These are phyloP conservation scores for Archips crataeganus DNA, from an alignment of 2,888 invertebrate genomes.

Conservation along the genomic window DNA sequence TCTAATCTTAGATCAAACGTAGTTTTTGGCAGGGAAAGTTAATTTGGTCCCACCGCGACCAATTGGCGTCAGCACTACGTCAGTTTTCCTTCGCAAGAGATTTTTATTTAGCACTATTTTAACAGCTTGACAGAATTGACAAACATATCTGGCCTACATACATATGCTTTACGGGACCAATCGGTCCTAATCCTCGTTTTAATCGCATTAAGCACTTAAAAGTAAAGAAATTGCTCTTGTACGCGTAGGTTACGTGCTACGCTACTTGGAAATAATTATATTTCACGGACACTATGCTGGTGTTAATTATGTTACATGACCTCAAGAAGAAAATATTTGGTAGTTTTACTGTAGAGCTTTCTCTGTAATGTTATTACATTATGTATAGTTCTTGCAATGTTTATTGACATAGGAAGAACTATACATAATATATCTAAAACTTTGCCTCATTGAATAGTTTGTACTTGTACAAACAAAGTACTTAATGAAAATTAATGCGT, in stretches of 20 bases:
- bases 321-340: too few species aligned
- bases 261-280: too few species aligned
- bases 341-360: too few species aligned
- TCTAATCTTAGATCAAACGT: slow-evolving; percentile 62
- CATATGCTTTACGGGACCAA: not conserved
- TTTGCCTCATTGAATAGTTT: not conserved
- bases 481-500: not conserved
- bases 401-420: too few species aligned
- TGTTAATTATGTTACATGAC: too few species aligned
- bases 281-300: too few species aligned
- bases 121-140: not conserved
- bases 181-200: not conserved
- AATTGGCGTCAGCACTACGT: slow-evolving; percentile 30
- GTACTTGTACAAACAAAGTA: not conserved
- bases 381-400: too few species aligned
- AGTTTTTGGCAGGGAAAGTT: slow-evolving; percentile 61
- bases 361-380: too few species aligned
- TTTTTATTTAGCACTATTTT: not conserved
- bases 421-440: too few species aligned
- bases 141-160: not conserved
- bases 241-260: too few species aligned
- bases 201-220: not conserved
- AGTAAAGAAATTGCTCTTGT: not conserved
- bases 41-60: slow-evolving; percentile 56
- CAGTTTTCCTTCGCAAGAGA: not conserved